Percentiles rank a stretch among this genome's conserved stretches.
These are phyloP conservation scores for Podarcis raffonei DNA, from an alignment of 2,113 vertebrate genomes.

Conservation along the genomic window DNA sequence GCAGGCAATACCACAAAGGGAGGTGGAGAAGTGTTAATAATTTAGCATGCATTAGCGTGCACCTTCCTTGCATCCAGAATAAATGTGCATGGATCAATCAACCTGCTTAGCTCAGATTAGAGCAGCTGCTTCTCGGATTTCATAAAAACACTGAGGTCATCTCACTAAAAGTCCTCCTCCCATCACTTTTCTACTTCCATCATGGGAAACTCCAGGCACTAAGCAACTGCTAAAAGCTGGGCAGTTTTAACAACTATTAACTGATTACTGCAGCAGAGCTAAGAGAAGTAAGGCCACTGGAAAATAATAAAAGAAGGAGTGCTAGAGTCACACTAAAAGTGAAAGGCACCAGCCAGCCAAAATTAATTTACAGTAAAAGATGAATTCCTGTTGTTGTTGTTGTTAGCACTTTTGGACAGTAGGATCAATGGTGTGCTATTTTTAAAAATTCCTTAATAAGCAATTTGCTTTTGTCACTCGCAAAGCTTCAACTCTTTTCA, in stretches of 20 bases:
- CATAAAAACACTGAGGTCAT: conserved; percentile 49
- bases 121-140: conserved; percentile 56
- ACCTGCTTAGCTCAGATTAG: conserved; percentile 37
- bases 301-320: background rate
- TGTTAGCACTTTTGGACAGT: background rate
- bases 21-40: conserved; percentile 68
- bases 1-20: conserved; percentile 31
- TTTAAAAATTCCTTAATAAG: background rate
- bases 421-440: background rate
- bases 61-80: conserved; percentile 61
- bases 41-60: conserved; percentile 73
- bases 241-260: conserved; percentile 4
- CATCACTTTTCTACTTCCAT: background rate
- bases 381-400: background rate
- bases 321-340: background rate
- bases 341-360: background rate
- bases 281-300: background rate
- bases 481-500: background rate
- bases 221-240: background rate
- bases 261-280: background rate
- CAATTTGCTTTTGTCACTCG: background rate
- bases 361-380: background rate
- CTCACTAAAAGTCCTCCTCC: conserved; percentile 19
- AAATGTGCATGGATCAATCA: conserved; percentile 63
- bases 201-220: background rate